Evolutionary conservation across 2,888 invertebrate species (phyloP), one percentile per base, ranked within the genome.

Genomic region (Pseudococcus viburni): DNA sequence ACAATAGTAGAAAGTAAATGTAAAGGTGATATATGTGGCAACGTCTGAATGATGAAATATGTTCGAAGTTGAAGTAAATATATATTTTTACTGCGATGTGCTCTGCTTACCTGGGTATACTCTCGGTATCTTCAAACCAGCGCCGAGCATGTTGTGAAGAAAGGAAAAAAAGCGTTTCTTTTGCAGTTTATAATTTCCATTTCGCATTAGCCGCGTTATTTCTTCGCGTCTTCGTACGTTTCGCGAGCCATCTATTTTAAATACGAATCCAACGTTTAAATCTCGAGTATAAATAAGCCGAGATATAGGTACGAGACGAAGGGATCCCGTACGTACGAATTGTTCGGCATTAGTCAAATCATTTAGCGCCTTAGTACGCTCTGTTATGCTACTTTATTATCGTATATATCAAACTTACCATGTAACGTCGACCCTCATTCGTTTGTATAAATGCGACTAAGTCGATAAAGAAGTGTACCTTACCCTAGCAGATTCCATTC

Each of bases 21-120:
- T 59, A 86, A 86, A 86, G 39, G 85, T 86, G 85, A 86, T 86
- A 86, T 86, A 86, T 59, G 85, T 59, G 77, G 64, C 85, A 59
- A 86, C 85, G 59, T 86, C 64, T 86, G 85, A 86, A 86, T 86
- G 85, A 86, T 86, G 85, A 86, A 86, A 86, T 86, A 68, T 85
- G 84, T 51, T 85, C 84, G 22, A 51, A 55, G 84, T 85, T 85
- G 46, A 48, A 77, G 77, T 77, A 85, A 85, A 55, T 85, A 85
- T 84, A 46, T 84, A 85, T 85, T 85, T 85, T 48, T 55, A 77
- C 77, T 39, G 17, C 77, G 51, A 12, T 51, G 15, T 51, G 46
- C 46, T 46, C 46, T 46, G 46, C 46, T 46, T 46, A 46, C 46
- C 46, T 59, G 46, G 8, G 46, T 46, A 46, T 46, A 46, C 12